Base-by-base conservation (phyloP, 2,113 vertebrate genomes). In the Caranx ignobilis region DNA sequence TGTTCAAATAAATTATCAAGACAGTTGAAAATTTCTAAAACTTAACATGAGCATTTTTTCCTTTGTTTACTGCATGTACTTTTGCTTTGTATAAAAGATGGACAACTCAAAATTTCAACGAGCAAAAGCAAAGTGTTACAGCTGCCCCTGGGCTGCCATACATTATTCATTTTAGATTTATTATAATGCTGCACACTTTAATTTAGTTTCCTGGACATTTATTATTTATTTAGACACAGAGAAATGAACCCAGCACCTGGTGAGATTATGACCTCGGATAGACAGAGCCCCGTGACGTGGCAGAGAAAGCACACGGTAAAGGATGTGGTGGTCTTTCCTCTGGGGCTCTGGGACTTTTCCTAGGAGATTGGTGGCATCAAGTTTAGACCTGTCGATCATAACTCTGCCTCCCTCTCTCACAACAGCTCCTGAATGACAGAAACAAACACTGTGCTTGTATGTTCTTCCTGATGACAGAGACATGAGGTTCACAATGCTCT, bases 291-390 rank as follows among this genome's bases (percentile, higher is more conserved):
- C 97, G 1, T 96, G 94, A 0, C 55, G 88, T 0, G 96, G 96
- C 73, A 96, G 92, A 74, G 89, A 93, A n/a, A 88, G 91, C 60
- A 98, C 94, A 52, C 95, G 93, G 87, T 96, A 97, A 94, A 96
- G 95, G 70, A 96, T 89, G 85, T 97, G 95, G 60, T 95, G 95
- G 10, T 88, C 79, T 64, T 93, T 91, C 0, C 84, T 87, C 10
- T 95, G 90, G 2, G 87, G 65, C 55, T 95, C 91, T 18, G 95
- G 94, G 11, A 97, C 75, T 73, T 95, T 96, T 66, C 87, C 72
- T 61, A 97, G 86, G 7, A 98, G 94, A 76, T 98, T 97, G 60
- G 96, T 96, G 54, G 95, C 96, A 85, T 97, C 97, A 48, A 97
- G 88, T 86, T 96, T 96, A 15, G 94, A 94, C 43, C 84, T 95